These are phyloP conservation scores for Seira musarum DNA, from an alignment of 2,888 invertebrate species.

Conservation along the genomic window DNA sequence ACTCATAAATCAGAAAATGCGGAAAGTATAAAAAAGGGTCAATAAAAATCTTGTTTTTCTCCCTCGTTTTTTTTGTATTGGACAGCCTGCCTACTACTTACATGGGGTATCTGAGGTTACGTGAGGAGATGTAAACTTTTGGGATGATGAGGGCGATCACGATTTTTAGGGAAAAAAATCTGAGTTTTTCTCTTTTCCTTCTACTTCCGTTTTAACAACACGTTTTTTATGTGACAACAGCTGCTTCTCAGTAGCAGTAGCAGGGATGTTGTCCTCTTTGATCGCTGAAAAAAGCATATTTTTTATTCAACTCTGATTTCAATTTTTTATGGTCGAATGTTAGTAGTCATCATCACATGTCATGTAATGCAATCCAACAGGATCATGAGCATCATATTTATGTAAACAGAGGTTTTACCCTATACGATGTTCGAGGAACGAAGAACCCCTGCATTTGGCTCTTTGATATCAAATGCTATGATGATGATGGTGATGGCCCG, in stretches of 20 bases:
- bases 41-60: slow-evolving; percentile 34
- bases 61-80: neutral
- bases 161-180: slow-evolving; percentile 4
- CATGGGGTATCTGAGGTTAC: slow-evolving; percentile 14
- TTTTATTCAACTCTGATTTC: slow-evolving; percentile 18
- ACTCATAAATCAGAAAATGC: slow-evolving; percentile 64
- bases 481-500: neutral
- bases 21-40: slow-evolving; percentile 56
- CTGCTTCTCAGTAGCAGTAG: slow-evolving; percentile 32
- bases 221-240: slow-evolving; percentile 41
- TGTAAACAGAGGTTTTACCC: neutral
- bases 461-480: neutral
- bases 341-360: slow-evolving; percentile 15
- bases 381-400: slow-evolving; percentile 4
- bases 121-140: slow-evolving; percentile 54
- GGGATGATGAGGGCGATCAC: slow-evolving; percentile 25
- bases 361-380: slow-evolving; percentile 10
- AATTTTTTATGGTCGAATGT: slow-evolving; percentile 16
- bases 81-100: neutral
- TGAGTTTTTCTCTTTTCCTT: neutral
- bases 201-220: slow-evolving; percentile 2
- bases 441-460: neutral
- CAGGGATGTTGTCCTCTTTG: neutral
- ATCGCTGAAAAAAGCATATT: neutral
- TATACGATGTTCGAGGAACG: neutral